Conservation (phyloP, 1,140 invertebrate species). For the Gonatopus flavifemur region DNA sequence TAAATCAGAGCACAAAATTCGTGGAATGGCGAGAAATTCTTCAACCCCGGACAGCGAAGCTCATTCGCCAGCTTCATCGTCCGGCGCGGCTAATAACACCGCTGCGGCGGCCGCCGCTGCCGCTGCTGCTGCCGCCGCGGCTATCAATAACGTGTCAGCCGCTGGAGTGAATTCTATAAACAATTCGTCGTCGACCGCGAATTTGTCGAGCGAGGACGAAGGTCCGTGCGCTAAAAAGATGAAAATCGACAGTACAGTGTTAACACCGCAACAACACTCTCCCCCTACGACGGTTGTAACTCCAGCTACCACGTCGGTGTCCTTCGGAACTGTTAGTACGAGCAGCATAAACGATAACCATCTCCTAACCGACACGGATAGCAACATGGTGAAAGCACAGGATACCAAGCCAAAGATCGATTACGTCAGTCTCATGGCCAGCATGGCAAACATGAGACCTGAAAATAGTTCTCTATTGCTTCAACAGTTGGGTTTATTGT, state of each 20-base stretch:
- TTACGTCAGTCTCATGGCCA: constrained; percentile 28
- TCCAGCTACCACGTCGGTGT: constrained; percentile 5
- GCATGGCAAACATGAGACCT: constrained; percentile 34
- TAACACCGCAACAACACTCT: constrained; percentile 10
- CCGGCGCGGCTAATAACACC: constrained; percentile 56
- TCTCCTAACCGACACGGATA: constrained; percentile 7
- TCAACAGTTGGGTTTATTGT: constrained; percentile 33
- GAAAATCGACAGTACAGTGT: constrained; percentile 15
- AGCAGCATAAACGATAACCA: no score
- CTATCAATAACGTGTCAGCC: background rate
- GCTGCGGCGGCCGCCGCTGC: constrained; percentile 34
- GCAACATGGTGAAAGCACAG: background rate
- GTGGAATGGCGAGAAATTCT: constrained; percentile 69
- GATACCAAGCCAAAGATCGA: constrained; percentile 24
- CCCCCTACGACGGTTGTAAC: background rate
- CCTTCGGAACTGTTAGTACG: no score
- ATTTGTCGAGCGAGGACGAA: constrained; percentile 42
- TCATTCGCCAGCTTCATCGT: constrained; percentile 54
- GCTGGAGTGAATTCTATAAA: no score
- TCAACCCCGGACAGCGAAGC: constrained; percentile 61
- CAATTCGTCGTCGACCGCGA: constrained; percentile 11
- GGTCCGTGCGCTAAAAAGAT: constrained; percentile 26
- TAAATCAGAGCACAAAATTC: constrained; percentile 78
- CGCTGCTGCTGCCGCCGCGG: no score
- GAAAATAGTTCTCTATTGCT: constrained; percentile 34